A percentile compares a stretch with the other conserved stretches of the same genome.
phyloP scores from a whole-genome alignment of 1,140 invertebrate genomes.

The Heterodera carotae region DNA sequence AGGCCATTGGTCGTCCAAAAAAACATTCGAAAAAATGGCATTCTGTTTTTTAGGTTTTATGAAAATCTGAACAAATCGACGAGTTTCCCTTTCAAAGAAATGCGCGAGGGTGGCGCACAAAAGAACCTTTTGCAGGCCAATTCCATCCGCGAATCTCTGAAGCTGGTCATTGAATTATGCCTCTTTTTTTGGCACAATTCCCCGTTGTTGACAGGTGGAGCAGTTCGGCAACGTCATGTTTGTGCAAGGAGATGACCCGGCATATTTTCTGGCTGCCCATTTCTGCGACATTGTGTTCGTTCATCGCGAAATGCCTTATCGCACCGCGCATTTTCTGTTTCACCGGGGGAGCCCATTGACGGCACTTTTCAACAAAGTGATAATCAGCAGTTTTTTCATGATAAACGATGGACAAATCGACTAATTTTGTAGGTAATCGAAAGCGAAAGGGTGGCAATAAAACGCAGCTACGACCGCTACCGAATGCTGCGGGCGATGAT shows the following conservation, averaged over 20 bases:
- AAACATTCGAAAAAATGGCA: too few species aligned
- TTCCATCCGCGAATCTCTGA: background rate
- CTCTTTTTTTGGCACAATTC: background rate
- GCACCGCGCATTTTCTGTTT: conserved; percentile 16
- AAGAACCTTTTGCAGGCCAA: background rate
- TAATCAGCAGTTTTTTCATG: background rate
- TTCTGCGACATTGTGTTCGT: conserved; percentile 26
- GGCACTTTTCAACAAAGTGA: conserved; percentile 9
- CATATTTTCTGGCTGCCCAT: conserved; percentile 10
- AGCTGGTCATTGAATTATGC: background rate
- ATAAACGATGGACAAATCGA: background rate
- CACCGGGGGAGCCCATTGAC: conserved; percentile 1
- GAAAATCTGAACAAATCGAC: background rate
- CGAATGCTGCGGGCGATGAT: conserved; percentile 11
- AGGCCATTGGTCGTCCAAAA: conserved; percentile 8
- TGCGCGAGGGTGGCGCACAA: background rate
- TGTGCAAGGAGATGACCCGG: conserved; percentile 21
- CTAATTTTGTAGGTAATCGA: background rate
- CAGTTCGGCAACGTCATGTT: conserved; percentile 2
- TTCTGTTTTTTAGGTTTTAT: conserved; percentile 7
- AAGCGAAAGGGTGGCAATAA: background rate
- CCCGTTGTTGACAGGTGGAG: background rate
- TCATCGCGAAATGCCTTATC: conserved; percentile 5
- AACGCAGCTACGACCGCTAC: conserved; percentile 13
- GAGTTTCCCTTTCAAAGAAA: conserved; percentile 9